phyloP scores from a whole-genome alignment of 2,113 vertebrate genomes.

The Empidonax alnorum region DNA sequence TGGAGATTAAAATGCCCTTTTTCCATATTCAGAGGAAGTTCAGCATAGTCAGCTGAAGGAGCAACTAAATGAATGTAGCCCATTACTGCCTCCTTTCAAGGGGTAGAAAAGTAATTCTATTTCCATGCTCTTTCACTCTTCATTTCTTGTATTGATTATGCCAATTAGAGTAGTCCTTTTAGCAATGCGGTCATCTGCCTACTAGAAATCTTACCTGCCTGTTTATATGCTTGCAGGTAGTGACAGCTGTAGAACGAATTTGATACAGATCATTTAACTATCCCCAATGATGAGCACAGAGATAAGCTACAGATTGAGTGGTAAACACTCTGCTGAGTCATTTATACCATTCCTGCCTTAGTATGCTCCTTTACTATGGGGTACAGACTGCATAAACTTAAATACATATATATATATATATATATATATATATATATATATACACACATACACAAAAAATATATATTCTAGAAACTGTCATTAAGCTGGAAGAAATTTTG shows the following conservation, averaged over 20 bases:
- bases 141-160: conserved; percentile 18
- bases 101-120: background rate
- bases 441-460: background rate
- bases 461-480: background rate
- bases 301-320: background rate
- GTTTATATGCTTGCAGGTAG: background rate
- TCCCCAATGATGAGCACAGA: background rate
- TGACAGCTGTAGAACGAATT: background rate
- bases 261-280: conserved; percentile 6
- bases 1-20: background rate
- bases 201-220: conserved; percentile 13
- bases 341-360: background rate
- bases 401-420: too few relatives aligned
- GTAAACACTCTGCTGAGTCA: background rate
- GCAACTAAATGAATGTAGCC: background rate
- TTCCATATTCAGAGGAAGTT: background rate
- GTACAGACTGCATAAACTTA: background rate
- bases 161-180: background rate
- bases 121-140: background rate
- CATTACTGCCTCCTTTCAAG: background rate
- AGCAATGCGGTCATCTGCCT: background rate
- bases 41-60: background rate
- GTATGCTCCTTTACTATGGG: background rate
- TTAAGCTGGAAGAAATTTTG: background rate
- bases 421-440: too few relatives aligned